Evolutionary conservation across 2,888 invertebrate species (phyloP).

Genomic region (Callinectes sapidus): DNA sequence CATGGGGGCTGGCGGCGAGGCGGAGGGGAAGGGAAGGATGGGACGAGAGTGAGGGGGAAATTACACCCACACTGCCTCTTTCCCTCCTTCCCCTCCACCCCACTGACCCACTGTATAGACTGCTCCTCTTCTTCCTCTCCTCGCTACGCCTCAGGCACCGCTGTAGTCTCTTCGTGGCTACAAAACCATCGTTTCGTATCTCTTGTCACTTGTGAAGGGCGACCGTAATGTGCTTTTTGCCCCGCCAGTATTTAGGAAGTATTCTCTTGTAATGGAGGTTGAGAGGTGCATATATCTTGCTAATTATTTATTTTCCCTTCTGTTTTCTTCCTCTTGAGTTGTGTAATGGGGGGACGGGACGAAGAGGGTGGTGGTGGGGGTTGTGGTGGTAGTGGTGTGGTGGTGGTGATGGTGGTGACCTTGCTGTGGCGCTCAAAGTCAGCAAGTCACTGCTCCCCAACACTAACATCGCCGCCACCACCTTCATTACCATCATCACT

Average conservation of each 20-base stretch:
- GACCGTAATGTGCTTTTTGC: slow-evolving; percentile 12
- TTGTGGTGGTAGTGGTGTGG: slow-evolving; percentile 47
- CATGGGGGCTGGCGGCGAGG: slow-evolving; percentile 9
- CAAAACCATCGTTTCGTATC: slow-evolving; percentile 8
- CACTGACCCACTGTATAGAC: slow-evolving; percentile 36
- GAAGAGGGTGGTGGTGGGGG: slow-evolving; percentile 40
- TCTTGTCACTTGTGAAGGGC: slow-evolving; percentile 29
- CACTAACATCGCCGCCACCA: slow-evolving; percentile 50
- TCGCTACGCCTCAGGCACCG: background rate
- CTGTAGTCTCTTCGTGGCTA: slow-evolving; percentile 7
- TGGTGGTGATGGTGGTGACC: slow-evolving; percentile 62
- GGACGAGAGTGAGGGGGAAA: slow-evolving; percentile 25
- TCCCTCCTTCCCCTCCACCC: background rate
- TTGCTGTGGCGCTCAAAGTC: slow-evolving; percentile 68
- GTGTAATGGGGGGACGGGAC: slow-evolving; percentile 7
- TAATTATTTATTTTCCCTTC: background rate
- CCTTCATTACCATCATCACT: slow-evolving; percentile 34
- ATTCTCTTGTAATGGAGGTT: background rate
- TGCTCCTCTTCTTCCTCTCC: background rate
- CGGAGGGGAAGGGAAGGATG: background rate
- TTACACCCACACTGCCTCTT: slow-evolving; percentile 30
- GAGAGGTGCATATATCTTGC: background rate
- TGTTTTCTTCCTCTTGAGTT: slow-evolving; percentile 7
- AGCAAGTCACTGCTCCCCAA: slow-evolving; percentile 69
- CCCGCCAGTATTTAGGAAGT: background rate